phyloP scores from a whole-genome alignment of 2,888 invertebrate species.

The Notodonta ziczac region DNA sequence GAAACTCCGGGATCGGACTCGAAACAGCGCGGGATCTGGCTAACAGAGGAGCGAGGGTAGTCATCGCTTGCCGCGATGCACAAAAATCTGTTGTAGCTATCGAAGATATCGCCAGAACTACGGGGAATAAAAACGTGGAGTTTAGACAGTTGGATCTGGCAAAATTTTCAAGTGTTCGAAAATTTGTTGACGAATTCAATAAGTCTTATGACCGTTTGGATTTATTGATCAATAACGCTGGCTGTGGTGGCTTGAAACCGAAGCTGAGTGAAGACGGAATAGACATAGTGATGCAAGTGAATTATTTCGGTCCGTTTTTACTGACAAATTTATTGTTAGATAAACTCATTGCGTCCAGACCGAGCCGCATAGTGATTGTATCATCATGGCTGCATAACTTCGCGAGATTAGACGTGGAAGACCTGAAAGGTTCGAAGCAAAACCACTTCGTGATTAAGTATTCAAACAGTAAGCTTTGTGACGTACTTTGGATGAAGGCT shows the following conservation, averaged over 20 bases:
- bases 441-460: conserved; percentile 71
- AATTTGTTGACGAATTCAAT: conserved; percentile 86
- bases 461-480: conserved; percentile 68
- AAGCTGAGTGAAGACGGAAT: conserved; percentile 84
- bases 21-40: conserved; percentile 90
- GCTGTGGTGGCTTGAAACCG: conserved; percentile 64
- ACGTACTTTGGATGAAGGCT: conserved; percentile 71
- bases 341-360: conserved; percentile 64
- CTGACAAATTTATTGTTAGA: conserved; percentile 87
- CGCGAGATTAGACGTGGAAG: conserved; percentile 76
- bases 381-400: conserved; percentile 63
- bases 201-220: conserved; percentile 79
- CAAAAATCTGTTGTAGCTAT: conserved; percentile 88
- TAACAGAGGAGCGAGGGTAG: conserved; percentile 86
- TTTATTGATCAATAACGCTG: conserved; percentile 87
- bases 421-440: conserved; percentile 39
- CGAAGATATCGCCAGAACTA: conserved; percentile 87
- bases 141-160: conserved; percentile 80
- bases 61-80: conserved; percentile 91
- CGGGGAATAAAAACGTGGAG: conserved; percentile 88
- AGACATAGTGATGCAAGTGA: conserved; percentile 86
- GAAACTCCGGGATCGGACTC: conserved; percentile 92
- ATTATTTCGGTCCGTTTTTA: conserved; percentile 89
- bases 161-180: conserved; percentile 78
- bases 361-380: conserved; percentile 74